Evolutionary conservation across 2,797 vertebrate species (phyloP), one percentile per base, ranked within the genome.

Genomic region (Cyprinella venusta): DNA sequence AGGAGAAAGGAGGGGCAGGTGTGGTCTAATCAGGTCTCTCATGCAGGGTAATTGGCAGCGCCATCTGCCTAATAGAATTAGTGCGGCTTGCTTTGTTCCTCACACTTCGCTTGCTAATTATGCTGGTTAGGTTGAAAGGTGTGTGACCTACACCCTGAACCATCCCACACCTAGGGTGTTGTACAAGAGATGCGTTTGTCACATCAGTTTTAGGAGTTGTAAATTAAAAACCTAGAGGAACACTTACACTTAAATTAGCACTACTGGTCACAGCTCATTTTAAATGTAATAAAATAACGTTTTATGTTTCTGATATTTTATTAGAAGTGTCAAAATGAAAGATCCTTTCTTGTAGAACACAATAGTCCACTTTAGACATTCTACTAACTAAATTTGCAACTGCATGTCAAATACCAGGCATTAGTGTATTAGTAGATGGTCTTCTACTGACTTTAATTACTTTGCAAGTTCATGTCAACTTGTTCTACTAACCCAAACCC

Each of bases 41-140:
- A 79, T 76, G 79, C 71, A 85, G 75, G 54, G 63, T 86, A 84
- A 86, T 84, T 84, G 83, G 75, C 64, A 75, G 45, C 61, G 67
- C 63, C 16, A 30, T n/a, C 72, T 52, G 76, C 74, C 76, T 86
- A 83, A 86, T 86, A 83, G 76, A 86, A 86, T 86, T 86, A 79
- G 70, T 74, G 59, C 80, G 4, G 69, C 48, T 79, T 82, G 63
- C 54, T 77, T 75, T 81, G 69, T 76, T 84, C 36, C 85, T 48
- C 48, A 87, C 61, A 61, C 52, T 83, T 84, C 48, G 74, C 69
- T 42, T 75, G 52, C 45, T 82, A 82, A 84, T 84, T 86, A 75
- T 79, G 48, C 76, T 72, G 30, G 68, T 63, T 69, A 48, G 79
- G 54, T 86, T 50, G 69, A 76, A 82, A 86, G 48, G 45, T 67